Evolutionary conservation across 2,888 invertebrate species (phyloP), one percentile per base, ranked within the genome.

Genomic region (Uloborus plumipes): DNA sequence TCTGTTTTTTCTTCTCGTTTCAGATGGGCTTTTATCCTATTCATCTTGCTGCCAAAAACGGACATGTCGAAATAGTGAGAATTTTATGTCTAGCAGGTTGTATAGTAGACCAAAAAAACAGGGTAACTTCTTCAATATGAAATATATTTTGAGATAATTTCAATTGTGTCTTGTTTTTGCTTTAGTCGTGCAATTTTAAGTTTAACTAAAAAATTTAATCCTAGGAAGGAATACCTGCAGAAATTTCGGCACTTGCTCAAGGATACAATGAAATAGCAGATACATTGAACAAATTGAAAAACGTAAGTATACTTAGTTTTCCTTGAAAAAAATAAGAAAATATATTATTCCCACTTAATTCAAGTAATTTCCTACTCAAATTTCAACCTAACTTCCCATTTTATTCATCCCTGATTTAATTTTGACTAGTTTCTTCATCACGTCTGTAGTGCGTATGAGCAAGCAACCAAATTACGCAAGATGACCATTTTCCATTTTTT

Each of bases 221-320:
- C 14, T 47, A 85, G 83, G 73, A 78, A 69, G 76, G 93, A 73
- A 92, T 94, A 69, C 91, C 93, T 64, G 93, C 94, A 3, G 94
- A 94, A 87, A 93, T 94, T 58, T 93, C 93, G 85, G 94, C 94
- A 15, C 89, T 94, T 75, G 93, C 94, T 87, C 92, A 93, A 87
- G 93, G 94, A 26, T 92, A 93, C 88, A 91, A 92, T 81, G 91
- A 93, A 84, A 85, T 85, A 22, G 85, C 85, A 16, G 86, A 85
- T 20, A 75, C 85, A n/a, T 72, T 85, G 58, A 83, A 84, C 26
- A 75, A 77, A 18, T 50, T 85, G 16, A 85, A 84, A 70, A 85
- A 85, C 53, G 85, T 81, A 69, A 78, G 74, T 66, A 31, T 61
- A 6, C 18, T 50, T 18, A 47, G 11, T 26, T 26, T 26, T 26